Evolutionary conservation across 2,888 invertebrate genomes (phyloP).

Genomic region (Neoitamus cyanurus): DNA sequence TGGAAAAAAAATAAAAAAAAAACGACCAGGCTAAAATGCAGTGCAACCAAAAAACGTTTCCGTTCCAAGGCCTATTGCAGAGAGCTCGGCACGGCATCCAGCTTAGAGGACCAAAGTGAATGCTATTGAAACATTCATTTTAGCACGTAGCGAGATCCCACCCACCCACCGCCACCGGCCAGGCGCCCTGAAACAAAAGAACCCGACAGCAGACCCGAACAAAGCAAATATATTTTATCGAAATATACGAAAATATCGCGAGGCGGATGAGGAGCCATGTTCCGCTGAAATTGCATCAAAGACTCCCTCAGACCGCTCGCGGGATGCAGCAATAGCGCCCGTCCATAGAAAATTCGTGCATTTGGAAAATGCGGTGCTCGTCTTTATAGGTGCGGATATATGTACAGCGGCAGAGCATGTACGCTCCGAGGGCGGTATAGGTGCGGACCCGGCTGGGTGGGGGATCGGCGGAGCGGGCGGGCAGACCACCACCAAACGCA

Average conservation of each 20-base stretch:
- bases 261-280: neutral
- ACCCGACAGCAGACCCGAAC: constrained; percentile 6
- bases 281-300: constrained; percentile 31
- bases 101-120: neutral
- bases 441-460: neutral
- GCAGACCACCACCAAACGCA: constrained; percentile 22
- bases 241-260: constrained; percentile 26
- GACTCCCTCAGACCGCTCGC: constrained; percentile 12
- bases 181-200: constrained; percentile 16
- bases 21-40: neutral
- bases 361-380: neutral
- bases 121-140: constrained; percentile 36
- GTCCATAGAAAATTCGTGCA: constrained; percentile 29
- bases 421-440: neutral
- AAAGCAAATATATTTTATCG: constrained; percentile 34
- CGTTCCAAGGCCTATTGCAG: neutral
- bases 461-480: neutral
- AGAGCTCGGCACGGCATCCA: neutral
- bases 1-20: neutral
- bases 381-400: neutral
- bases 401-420: neutral
- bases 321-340: constrained; percentile 21
- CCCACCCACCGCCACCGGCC: neutral
- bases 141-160: constrained; percentile 12
- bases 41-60: neutral